Conservation (phyloP, 2,113 vertebrate species). For the Ochotona curzoniae region DNA sequence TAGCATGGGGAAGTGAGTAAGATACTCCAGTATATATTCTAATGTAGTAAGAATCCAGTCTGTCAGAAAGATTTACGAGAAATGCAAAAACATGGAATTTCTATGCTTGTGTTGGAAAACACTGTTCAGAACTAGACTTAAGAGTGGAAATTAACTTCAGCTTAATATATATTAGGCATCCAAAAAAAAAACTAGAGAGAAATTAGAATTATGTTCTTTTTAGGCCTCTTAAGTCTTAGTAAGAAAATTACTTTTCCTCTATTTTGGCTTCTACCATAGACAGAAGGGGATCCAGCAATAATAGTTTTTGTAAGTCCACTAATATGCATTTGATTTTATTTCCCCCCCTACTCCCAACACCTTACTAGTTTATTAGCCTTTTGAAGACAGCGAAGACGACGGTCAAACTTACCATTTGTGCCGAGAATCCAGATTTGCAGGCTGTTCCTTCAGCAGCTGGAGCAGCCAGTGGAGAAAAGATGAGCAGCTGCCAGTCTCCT, state of each 20-base stretch:
- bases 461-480: slow-evolving; percentile 74
- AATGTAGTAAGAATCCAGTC: background rate
- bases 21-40: background rate
- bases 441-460: slow-evolving; percentile 51
- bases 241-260: background rate
- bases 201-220: background rate
- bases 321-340: slow-evolving; percentile 41
- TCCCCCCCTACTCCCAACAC: background rate
- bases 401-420: slow-evolving; percentile 89
- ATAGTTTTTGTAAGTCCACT: background rate
- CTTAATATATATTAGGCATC: background rate
- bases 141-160: background rate
- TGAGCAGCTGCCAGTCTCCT: slow-evolving; percentile 72
- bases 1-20: background rate
- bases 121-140: background rate
- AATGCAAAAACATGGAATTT: background rate
- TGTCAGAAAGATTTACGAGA: background rate
- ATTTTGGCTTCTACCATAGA: background rate
- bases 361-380: slow-evolving; percentile 88
- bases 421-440: slow-evolving; percentile 78
- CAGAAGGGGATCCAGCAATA: background rate
- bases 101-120: background rate
- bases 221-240: background rate
- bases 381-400: slow-evolving; percentile 87
- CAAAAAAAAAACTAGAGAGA: background rate